Evolutionary conservation across 2,797 vertebrate species (phyloP).

Genomic region (Eulemur coronatus): DNA sequence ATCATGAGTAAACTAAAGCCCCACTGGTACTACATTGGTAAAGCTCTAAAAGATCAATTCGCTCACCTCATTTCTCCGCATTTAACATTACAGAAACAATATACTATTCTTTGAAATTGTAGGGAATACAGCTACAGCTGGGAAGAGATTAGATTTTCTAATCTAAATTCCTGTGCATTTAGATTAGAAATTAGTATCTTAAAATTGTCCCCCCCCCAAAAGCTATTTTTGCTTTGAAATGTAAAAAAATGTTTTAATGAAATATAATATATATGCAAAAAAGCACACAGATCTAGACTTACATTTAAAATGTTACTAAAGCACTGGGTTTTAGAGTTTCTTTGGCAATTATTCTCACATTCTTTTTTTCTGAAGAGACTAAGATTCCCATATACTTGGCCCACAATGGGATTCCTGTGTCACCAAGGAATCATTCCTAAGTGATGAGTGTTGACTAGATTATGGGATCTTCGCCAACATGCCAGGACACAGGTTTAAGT

Average conservation of each 20-base stretch:
- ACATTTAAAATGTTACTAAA: background rate
- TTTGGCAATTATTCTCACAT: background rate
- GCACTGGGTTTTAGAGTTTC: background rate
- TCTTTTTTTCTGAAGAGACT: background rate
- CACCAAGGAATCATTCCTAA: conserved; percentile 9
- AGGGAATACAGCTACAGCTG: background rate
- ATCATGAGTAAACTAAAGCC: background rate
- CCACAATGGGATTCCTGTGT: background rate
- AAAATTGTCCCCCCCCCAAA: background rate
- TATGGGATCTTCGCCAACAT: background rate
- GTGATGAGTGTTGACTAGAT: background rate
- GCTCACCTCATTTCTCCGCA: background rate
- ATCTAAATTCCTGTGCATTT: background rate
- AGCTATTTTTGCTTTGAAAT: background rate
- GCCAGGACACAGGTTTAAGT: background rate
- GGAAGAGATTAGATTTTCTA: too few relatives aligned
- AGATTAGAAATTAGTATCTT: background rate
- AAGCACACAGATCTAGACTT: background rate
- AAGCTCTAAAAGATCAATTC: background rate
- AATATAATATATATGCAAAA: background rate
- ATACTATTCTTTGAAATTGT: background rate
- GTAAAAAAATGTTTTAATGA: background rate
- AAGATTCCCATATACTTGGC: background rate
- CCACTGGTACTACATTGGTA: background rate
- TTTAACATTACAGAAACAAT: background rate